phyloP scores from a whole-genome alignment of 2,113 vertebrate genomes.

The Macquaria ambigua region DNA sequence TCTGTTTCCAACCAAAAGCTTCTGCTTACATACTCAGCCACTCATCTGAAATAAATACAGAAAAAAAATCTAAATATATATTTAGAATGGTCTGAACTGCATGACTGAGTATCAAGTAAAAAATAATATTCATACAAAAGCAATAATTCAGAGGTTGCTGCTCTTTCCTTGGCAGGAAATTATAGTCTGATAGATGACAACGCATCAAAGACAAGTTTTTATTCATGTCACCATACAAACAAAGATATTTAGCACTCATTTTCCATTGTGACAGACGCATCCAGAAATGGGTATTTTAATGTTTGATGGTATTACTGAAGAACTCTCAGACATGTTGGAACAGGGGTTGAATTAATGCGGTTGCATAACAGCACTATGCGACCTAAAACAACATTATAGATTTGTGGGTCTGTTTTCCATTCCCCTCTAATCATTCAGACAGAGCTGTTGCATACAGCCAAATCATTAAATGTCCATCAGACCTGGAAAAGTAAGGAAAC shows the following conservation, averaged over 20 bases:
- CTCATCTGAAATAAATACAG: constrained; percentile 9
- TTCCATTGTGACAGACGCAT: background rate
- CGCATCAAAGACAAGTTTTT: background rate
- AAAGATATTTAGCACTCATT: background rate
- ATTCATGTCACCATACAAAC: background rate
- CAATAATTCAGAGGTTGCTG: background rate
- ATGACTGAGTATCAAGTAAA: constrained; percentile 11
- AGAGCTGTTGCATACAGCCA: background rate
- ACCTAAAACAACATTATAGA: constrained; percentile 59
- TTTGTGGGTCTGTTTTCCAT: constrained; percentile 51
- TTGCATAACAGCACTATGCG: constrained; percentile 40
- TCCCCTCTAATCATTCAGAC: constrained; percentile 21
- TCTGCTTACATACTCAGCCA: background rate
- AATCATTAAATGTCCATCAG: constrained; percentile 30
- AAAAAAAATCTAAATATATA: background rate
- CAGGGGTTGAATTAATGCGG: background rate
- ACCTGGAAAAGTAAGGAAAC: background rate
- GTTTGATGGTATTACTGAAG: background rate
- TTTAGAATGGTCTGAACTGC: constrained; percentile 18
- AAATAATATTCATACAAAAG: constrained; percentile 27
- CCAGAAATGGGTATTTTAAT: background rate
- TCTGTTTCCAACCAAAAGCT: background rate
- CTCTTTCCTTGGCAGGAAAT: constrained; percentile 10
- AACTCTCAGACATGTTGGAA: background rate
- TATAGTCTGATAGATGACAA: constrained; percentile 27